Evolutionary conservation across 2,888 invertebrate species (phyloP).

Genomic region (Melanophora roralis): DNA sequence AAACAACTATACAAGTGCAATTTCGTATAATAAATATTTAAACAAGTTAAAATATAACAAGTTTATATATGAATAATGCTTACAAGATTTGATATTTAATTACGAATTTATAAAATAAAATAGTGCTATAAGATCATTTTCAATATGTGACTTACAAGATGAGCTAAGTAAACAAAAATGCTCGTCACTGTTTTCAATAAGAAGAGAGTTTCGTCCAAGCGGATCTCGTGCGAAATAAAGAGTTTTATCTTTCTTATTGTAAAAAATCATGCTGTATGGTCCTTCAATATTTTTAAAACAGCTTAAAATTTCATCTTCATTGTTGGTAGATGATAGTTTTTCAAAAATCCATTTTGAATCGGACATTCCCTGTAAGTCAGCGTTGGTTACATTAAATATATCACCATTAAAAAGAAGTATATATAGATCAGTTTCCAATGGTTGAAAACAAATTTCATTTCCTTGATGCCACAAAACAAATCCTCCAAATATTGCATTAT

Average conservation of each 20-base stretch:
- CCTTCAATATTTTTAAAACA: conserved; percentile 83
- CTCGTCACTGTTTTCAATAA: conserved; percentile 78
- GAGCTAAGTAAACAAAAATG: conserved; percentile 67
- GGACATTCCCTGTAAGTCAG: conserved; percentile 74
- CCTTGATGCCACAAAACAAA: conserved; percentile 93
- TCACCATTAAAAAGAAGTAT: conserved; percentile 93
- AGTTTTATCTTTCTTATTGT: conserved; percentile 79
- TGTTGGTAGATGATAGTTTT: conserved; percentile 69
- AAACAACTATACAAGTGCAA: no score
- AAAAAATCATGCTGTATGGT: conserved; percentile 90
- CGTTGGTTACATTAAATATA: conserved; percentile 80
- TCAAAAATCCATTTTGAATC: conserved; percentile 80
- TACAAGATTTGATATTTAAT: no score
- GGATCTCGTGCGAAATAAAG: conserved; percentile 91
- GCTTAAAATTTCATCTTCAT: conserved; percentile 68
- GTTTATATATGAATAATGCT: no score
- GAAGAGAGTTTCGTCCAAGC: conserved; percentile 90
- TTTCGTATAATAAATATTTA: no score
- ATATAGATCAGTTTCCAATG: conserved; percentile 81
- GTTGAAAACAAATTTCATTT: conserved; percentile 81
- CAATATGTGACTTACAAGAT: conserved; percentile 58
- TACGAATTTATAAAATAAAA: no score
- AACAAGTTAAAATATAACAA: no score
- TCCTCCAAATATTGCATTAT: conserved; percentile 73
- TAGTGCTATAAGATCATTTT: no score